A percentile compares a stretch with the other conserved stretches of the same genome.
Conservation (phyloP, 2,797 vertebrate species). For the Sebastes oblongus region DNA sequence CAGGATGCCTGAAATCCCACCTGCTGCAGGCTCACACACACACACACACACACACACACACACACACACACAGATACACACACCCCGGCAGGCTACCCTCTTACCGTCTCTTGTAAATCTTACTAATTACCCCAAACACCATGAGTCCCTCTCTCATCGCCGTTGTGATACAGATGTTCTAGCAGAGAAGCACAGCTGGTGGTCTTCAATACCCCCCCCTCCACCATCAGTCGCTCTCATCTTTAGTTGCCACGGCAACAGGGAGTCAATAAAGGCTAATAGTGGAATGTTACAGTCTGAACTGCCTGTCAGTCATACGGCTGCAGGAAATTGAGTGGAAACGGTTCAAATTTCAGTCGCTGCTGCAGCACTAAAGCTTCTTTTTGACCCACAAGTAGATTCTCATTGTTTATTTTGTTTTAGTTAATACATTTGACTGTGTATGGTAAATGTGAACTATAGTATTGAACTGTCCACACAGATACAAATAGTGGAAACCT, state of each 20-base stretch:
- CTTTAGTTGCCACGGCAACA: constrained; percentile 8
- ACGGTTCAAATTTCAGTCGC: neutral
- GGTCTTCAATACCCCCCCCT: constrained; percentile 2
- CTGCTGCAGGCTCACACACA: neutral
- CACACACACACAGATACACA: constrained; percentile 10
- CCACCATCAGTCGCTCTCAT: neutral
- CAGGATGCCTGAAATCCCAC: neutral
- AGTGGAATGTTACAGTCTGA: neutral
- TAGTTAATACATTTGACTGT: neutral
- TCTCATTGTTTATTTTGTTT: neutral
- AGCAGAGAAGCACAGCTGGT: constrained; percentile 44
- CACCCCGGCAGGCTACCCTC: constrained; percentile 6
- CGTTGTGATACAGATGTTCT: constrained; percentile 55
- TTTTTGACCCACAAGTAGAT: neutral
- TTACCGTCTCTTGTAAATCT: constrained; percentile 46
- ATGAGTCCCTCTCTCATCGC: constrained; percentile 22
- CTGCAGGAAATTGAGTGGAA: neutral
- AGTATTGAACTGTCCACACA: neutral
- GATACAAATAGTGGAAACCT: no score
- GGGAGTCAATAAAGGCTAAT: constrained; percentile 37
- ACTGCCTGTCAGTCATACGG: constrained; percentile 20
- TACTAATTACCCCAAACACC: constrained; percentile 51
- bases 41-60: neutral
- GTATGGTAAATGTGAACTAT: neutral
- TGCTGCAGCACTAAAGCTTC: neutral